These are phyloP conservation scores for Plecotus auritus DNA, from an alignment of 2,113 vertebrate genomes.

Conservation along the genomic window DNA sequence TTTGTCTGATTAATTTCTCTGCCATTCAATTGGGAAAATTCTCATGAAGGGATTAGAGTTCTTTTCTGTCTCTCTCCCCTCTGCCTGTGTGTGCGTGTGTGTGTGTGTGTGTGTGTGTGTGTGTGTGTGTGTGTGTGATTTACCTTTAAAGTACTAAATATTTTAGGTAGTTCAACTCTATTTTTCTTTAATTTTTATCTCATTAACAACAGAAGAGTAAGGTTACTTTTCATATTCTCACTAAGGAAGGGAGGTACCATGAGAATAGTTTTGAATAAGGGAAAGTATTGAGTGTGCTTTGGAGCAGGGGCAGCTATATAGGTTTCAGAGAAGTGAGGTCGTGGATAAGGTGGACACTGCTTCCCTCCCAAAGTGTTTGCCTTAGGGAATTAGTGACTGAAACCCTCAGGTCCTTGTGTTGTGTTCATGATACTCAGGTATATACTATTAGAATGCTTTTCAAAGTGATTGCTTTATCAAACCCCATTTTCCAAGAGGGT, in stretches of 20 bases:
- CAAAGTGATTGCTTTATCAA: not conserved
- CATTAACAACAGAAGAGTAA: not conserved
- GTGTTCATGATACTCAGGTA: not conserved
- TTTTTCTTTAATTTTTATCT: not conserved
- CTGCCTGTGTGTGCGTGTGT: not conserved
- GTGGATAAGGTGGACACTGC: rapidly evolving
- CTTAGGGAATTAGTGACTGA: not conserved
- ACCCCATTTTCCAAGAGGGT: not conserved
- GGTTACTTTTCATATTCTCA: not conserved
- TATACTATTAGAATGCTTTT: not conserved
- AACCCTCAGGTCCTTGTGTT: not conserved
- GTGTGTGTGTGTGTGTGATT: not conserved
- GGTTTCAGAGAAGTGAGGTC: not conserved
- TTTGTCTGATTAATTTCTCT: not conserved
- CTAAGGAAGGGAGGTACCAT: not conserved
- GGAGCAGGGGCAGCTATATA: not conserved
- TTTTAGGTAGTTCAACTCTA: not conserved
- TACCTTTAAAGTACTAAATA: not conserved
- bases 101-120: not conserved
- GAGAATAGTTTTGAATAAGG: not conserved
- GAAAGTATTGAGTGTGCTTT: not conserved
- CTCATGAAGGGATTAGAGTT: not conserved
- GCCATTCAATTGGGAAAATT: not conserved
- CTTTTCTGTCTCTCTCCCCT: not conserved
- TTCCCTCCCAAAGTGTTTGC: not conserved